Percentiles rank a stretch among this genome's conserved stretches.
Evolutionary conservation across 2,113 vertebrate genomes (phyloP).

Genomic region (Vulpes lagopus): DNA sequence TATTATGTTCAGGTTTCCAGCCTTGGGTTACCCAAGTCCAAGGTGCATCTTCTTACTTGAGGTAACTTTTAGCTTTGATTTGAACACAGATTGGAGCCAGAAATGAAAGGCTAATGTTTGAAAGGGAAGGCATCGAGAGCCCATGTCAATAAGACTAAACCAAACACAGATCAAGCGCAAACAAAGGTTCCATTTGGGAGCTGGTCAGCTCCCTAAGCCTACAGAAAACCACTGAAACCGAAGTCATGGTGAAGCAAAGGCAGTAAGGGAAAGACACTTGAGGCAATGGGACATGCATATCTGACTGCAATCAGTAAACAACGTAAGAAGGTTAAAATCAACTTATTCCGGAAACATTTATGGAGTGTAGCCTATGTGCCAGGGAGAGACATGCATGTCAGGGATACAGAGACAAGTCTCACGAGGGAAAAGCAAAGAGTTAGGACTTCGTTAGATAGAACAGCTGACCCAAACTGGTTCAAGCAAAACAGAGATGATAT

Average conservation of each 20-base stretch:
- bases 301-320: not conserved
- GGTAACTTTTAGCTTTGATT: not conserved
- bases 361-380: not conserved
- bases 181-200: not conserved
- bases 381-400: not conserved
- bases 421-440: not conserved
- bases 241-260: not conserved
- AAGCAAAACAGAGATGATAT: not conserved
- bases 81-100: not conserved
- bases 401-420: not conserved
- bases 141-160: not conserved
- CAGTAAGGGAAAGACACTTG: not conserved
- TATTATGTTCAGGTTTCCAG: not conserved
- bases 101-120: not conserved
- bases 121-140: not conserved
- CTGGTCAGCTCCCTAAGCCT: not conserved
- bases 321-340: not conserved
- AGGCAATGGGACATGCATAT: not conserved
- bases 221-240: not conserved
- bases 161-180: not conserved
- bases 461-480: not conserved
- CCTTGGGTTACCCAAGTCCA: not conserved
- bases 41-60: not conserved
- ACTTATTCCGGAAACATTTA: not conserved
- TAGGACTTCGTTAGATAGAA: not conserved